Evolutionary conservation across 1,140 invertebrate species (phyloP), one percentile per base, ranked within the genome.

Genomic region (Drosophila ercepeae): DNA sequence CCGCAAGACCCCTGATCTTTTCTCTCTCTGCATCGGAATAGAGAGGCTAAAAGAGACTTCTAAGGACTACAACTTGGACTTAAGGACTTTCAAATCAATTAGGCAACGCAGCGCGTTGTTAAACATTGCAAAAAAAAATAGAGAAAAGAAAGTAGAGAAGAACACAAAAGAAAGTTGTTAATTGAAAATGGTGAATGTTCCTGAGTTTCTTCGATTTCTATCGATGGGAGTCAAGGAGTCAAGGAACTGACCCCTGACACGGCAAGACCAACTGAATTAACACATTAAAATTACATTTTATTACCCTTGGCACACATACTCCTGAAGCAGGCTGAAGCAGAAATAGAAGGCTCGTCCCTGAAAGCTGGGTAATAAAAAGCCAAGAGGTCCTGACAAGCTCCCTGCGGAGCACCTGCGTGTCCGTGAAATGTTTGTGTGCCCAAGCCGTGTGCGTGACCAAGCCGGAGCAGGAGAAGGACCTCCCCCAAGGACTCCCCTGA

Each of bases 231-330:
- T 44, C 21, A 58, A 50, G 27, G 32, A 59, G 54, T 57, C 46
- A 67, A 59, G 60, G 45, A 34, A 68, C 50, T 67, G 60, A 55
- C 25, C 68, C 41, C 52, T 64, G 69, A 75, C 82, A 74, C 74
- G 78, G 75, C 74, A 78, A 59, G 61, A 19, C 82, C 73, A 64
- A 75, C 73, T 70, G 83, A 82, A 88, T 88, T 88, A 88, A 88
- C 77, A 88, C 82, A 88, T 88, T 88, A 88, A 88, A 88, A 88
- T 82, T 81, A 78, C 77, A 75, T 88, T 82, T 88, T 88, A 88
- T 71, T 71, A 72, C 77, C 44, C 60, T 70, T 75, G 27, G 4
- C 13, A 16, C 21, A 21, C 3, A n/a, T n/a, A 25, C 34, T 25
- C 49, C 23, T 11, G 60, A 52, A 53, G 60, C 29, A 39, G 41